Evolutionary conservation across 1,140 invertebrate species (phyloP), one percentile per base, ranked within the genome.

Genomic region (Acromyrmex charruanus): DNA sequence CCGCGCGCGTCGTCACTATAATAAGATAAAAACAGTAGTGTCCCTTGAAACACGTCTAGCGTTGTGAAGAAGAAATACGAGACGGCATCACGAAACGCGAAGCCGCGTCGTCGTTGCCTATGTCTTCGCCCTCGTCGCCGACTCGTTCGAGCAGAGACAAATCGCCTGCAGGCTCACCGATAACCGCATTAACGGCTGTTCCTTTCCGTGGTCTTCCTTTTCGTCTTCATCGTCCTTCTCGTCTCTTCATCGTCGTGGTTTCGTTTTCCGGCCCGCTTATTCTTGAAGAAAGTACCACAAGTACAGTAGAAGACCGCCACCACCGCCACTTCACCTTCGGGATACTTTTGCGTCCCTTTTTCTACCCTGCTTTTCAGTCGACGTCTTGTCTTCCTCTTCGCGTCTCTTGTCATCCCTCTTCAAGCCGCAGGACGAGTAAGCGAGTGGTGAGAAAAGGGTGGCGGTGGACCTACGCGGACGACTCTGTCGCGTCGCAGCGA

Each of bases 101-200:
- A 35, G 16, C 80, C 69, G 53, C 68, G 10, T 59, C 55, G 35
- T 7, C 80, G 21, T 44, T 58, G 79, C 39, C 35, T 25, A 16
- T 39, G 55, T 84, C 55, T n/a, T 74, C 51, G 10, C 16, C 68
- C 21, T 72, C 85, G 51, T 59, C 59, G 12, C 4, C 51, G 31
- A 66, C 85, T 86, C 77, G 44, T 59, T 86, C 21, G 51, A 84
- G 80, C 65, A 87, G 75, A 85, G 77, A 87, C 77, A 72, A 87
- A 90, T 84, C 63, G 66, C 65, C 59, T 21, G 25, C 58, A 28
- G 58, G 65, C 61, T 79, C 88, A 31, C 71, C 85, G 88, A 87
- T 89, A 90, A 90, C 88, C 58, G 58, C 75, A 85, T 89, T 90
- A 90, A 88, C 86, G 44, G 55, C 21, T 84, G 31, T 18, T 72